Conservation (phyloP, 2,797 vertebrate species). For the Atherinosoma microstoma region DNA sequence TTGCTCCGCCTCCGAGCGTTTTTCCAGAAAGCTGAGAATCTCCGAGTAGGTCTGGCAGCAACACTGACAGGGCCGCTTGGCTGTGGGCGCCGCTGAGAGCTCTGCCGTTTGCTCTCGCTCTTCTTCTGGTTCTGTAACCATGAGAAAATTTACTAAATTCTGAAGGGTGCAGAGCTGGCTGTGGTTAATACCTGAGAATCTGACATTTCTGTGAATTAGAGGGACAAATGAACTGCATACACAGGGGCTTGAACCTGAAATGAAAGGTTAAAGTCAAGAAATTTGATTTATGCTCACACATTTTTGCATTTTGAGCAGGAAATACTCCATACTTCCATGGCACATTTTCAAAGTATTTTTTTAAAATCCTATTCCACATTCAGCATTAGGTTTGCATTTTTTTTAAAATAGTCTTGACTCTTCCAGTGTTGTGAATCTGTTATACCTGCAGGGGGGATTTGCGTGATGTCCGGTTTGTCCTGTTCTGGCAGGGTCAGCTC, state of each 20-base stretch:
- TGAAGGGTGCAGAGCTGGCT: neutral
- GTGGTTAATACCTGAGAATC: neutral
- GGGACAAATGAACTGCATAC: neutral
- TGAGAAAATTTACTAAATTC: neutral
- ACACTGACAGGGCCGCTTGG: constrained; percentile 84
- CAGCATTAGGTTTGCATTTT: too few relatives aligned
- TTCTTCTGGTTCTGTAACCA: constrained; percentile 66
- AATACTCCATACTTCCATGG: too few relatives aligned
- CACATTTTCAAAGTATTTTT: too few relatives aligned
- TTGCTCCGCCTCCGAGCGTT: constrained; percentile 85
- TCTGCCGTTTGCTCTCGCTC: constrained; percentile 72
- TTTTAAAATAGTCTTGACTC: too few relatives aligned
- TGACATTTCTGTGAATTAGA: neutral
- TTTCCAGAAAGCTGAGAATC: constrained; percentile 86
- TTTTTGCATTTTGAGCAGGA: neutral
- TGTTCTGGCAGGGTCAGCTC: constrained; percentile 76
- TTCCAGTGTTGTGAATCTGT: neutral
- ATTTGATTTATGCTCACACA: neutral
- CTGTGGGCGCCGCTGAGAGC: constrained; percentile 70
- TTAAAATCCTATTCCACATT: neutral
- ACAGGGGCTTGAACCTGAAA: too few relatives aligned
- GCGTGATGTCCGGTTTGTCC: constrained; percentile 79
- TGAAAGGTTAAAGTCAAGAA: neutral
- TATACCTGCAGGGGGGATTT: constrained; percentile 69
- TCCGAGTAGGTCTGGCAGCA: constrained; percentile 87